Base-by-base conservation (phyloP, 2,113 vertebrate species). In the Percina caprodes region DNA sequence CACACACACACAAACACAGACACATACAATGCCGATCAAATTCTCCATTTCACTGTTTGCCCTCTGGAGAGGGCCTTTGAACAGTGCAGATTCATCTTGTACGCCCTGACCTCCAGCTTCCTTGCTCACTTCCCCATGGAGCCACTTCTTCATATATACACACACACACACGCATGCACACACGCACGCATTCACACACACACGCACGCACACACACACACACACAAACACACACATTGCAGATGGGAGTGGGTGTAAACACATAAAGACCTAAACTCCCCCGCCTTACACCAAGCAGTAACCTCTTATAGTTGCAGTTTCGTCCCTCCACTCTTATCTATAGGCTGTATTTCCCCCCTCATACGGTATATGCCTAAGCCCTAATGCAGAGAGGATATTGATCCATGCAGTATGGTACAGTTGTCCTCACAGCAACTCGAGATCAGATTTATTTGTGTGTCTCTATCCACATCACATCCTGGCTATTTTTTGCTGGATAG, bases 1-100 rank as follows among this genome's bases (percentile, higher is more conserved):
- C 49, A 42, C 54, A 66, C 70, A 60, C 16, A 15, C 12, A 12
- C 72, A 60, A 45, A 42, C 54, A 66, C 70, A 60, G 14, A 15
- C 12, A 12, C n/a, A 56, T 58, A 70, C 62, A 89, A 81, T 49
- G 80, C 80, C 52, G 68, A 87, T 88, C 84, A 79, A 83, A 80
- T 88, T 86, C 89, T 87, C 88, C 73, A 80, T 87, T 89, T 87
- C 88, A 89, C 75, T 89, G 71, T 83, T 85, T 85, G 82, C 79
- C 89, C 89, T 90, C 91, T 16, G 72, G 91, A 88, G 88, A 87
- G 54, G 42, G 54, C 80, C 76, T 90, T 90, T 90, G 85, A 91
- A 83, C 66, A 77, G 65, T 51, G 69, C 77, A 91, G 86, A 92
- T 92, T 88, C 81, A 88, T 92, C 92, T 89, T 84, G 80, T 83